Evolutionary conservation across 2,113 vertebrate species (phyloP).

Genomic region (Tragelaphus strepsiceros): DNA sequence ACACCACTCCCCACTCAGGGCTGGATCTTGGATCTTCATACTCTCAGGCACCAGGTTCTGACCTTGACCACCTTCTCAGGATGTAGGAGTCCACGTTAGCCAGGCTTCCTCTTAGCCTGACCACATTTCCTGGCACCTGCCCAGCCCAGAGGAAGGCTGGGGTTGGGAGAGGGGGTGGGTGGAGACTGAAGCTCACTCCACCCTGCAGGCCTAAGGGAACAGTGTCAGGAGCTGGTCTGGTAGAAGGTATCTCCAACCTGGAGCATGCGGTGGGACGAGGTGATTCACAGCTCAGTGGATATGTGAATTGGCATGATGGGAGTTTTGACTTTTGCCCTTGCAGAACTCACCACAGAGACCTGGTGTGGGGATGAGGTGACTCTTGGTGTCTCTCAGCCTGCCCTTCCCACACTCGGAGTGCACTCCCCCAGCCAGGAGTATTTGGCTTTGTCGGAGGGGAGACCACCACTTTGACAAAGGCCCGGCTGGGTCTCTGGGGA

Average conservation of each 20-base stretch:
- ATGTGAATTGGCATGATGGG: not conserved
- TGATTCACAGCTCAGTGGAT: too few species aligned
- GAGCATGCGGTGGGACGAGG: not conserved
- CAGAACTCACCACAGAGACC: not conserved
- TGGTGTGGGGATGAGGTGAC: not conserved
- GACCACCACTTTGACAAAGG: not conserved
- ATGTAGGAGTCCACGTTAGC: not conserved
- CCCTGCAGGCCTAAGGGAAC: not conserved
- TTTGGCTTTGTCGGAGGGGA: not conserved
- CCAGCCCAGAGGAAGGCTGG: not conserved
- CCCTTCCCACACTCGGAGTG: not conserved
- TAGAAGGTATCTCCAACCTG: not conserved
- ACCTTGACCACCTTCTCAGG: not conserved
- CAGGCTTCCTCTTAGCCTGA: not conserved
- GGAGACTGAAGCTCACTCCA: not conserved
- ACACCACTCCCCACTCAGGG: not conserved
- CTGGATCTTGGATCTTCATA: not conserved
- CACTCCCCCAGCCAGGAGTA: not conserved
- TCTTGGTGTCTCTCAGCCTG: not conserved
- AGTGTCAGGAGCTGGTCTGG: not conserved
- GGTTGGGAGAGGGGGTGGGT: not conserved
- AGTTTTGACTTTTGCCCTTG: not conserved
- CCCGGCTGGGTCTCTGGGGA: not conserved
- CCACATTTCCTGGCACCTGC: not conserved
- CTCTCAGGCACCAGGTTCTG: not conserved